Base-by-base conservation (phyloP, 1,140 invertebrate genomes). In the Pachyrhynchus sulphureomaculatus region DNA sequence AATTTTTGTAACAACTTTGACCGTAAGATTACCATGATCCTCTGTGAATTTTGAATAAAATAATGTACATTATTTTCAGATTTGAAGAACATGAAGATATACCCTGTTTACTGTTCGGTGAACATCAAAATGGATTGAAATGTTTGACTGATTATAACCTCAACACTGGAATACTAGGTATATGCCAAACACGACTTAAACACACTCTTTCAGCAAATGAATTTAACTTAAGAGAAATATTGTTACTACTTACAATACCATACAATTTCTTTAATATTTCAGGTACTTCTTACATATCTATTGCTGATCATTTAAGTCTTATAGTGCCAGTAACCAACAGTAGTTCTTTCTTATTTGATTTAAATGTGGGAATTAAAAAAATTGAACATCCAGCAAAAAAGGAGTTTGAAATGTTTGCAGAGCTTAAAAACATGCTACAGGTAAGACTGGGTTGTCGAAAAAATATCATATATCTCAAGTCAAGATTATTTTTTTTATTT, bases 31-130 rank as follows among this genome's bases (percentile, higher is more conserved):
- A n/a, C n/a, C n/a, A n/a, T n/a, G n/a, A n/a, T n/a, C n/a, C n/a
- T n/a, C n/a, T n/a, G n/a, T n/a, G n/a, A n/a, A n/a, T n/a, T n/a
- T n/a, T n/a, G n/a, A n/a, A n/a, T n/a, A n/a, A n/a, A n/a, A n/a
- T n/a, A n/a, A n/a, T n/a, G n/a, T n/a, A 34, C 44, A 5, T 23
- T 49, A 69, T 75, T 51, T 36, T 13, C 29, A 71, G 75, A 1
- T 83, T 83, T 60, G 72, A 76, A 45, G 66, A 75, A 21, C 77
- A 79, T 20, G 66, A 79, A 49, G 77, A 79, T 24, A 65, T 79
- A 6, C 70, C 73, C 3, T 82, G 80, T 61, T 44, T 61, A 9
- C 54, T 74, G 39, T 75, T 70, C 42, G 66, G 65, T 2, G 72
- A 77, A 32, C 41, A 52, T 13, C 33, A 60, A 10, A 62, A 67